These are phyloP conservation scores for Xyrauchen texanus DNA, from an alignment of 2,113 vertebrate species.

Conservation along the genomic window DNA sequence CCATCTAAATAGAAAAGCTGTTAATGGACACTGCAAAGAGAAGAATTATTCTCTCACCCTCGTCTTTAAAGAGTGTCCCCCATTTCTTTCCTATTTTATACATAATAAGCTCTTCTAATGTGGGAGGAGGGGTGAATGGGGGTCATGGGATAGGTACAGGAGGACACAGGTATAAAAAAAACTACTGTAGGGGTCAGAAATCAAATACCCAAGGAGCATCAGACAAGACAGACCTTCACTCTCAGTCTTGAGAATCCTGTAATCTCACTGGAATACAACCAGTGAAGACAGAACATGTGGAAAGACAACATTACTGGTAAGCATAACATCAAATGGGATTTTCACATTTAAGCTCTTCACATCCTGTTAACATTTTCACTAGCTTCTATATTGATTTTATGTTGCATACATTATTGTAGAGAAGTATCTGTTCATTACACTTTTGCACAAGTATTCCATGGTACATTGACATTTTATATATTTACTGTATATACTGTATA, in stretches of 20 bases:
- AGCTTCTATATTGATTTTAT: background rate
- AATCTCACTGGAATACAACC: no score
- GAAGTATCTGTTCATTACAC: no score
- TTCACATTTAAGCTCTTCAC: background rate
- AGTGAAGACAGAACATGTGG: conserved; percentile 63
- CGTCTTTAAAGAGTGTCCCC: background rate
- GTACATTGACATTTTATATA: no score
- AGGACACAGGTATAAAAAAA: conserved; percentile 67
- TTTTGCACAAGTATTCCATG: no score
- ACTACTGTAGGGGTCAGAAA: conserved; percentile 39
- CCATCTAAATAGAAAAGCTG: no score
- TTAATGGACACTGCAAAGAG: no score
- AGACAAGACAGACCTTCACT: conserved; percentile 45
- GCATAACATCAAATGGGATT: conserved; percentile 21
- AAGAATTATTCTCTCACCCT: background rate
- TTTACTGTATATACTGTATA: no score
- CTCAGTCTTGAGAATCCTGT: background rate
- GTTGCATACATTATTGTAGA: background rate
- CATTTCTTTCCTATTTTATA: background rate
- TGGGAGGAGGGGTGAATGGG: conserved; percentile 38
- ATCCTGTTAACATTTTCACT: no score
- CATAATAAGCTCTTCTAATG: conserved; percentile 45
- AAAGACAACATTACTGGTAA: conserved; percentile 70
- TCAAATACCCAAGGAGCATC: conserved; percentile 47
- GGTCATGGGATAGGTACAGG: conserved; percentile 47